Conservation (phyloP, 2,797 vertebrate species). For the Micropoecilia bifurca region DNA sequence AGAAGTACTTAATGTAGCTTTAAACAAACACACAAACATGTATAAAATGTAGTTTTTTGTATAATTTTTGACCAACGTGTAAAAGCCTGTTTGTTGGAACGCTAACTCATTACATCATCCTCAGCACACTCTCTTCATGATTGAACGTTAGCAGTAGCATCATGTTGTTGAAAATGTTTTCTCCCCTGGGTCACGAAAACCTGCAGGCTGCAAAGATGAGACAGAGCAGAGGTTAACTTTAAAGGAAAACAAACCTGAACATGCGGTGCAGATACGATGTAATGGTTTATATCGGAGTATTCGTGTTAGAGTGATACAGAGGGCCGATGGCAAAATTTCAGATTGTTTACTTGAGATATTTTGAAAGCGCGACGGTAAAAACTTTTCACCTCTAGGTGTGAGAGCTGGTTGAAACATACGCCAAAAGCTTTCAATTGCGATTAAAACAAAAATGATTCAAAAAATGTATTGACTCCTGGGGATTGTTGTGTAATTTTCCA, state of each 20-base stretch:
- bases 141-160: background rate
- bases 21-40: background rate
- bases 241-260: background rate
- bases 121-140: background rate
- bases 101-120: background rate
- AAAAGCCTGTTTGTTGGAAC: background rate
- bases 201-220: background rate
- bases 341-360: background rate
- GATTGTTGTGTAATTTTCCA: background rate
- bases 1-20: background rate
- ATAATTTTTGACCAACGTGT: background rate
- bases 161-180: background rate
- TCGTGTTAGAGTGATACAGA: background rate
- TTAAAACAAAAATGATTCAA: background rate
- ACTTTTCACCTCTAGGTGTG: background rate
- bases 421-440: background rate
- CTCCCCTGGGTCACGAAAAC: background rate
- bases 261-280: background rate
- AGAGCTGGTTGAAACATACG: background rate
- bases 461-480: background rate
- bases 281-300: background rate
- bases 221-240: background rate
- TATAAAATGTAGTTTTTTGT: background rate
- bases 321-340: background rate
- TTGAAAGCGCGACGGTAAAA: background rate